Conservation (phyloP, 2,888 invertebrate genomes). For the Dascillus cervinus region DNA sequence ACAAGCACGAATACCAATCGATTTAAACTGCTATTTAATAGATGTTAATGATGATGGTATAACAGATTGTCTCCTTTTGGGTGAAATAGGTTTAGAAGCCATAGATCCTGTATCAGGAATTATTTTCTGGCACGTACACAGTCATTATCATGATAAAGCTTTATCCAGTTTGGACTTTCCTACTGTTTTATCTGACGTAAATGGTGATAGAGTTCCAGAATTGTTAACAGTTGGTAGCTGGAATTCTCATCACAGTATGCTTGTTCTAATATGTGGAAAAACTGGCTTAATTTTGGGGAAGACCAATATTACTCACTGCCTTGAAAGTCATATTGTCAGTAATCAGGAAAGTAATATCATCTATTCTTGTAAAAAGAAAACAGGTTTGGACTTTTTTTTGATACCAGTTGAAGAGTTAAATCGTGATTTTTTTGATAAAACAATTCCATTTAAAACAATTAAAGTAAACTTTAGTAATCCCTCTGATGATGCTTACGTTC, state of each 20-base stretch:
- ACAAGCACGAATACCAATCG: constrained; percentile 59
- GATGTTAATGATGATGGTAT: constrained; percentile 66
- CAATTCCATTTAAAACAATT: constrained; percentile 18
- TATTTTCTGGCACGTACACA: constrained; percentile 53
- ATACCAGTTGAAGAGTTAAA: constrained; percentile 20
- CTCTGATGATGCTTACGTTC: constrained; percentile 50
- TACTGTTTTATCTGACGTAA: constrained; percentile 61
- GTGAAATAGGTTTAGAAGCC: constrained; percentile 58
- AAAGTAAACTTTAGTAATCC: constrained; percentile 30
- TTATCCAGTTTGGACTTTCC: constrained; percentile 61
- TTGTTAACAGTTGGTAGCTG: constrained; percentile 50
- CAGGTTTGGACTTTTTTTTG: constrained; percentile 21
- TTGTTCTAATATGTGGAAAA: constrained; percentile 63
- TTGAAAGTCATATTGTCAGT: constrained; percentile 50
- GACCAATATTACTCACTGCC: constrained; percentile 51
- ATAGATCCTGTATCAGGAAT: constrained; percentile 56
- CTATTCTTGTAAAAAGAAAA: constrained; percentile 51
- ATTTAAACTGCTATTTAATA: constrained; percentile 65
- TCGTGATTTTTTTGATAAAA: constrained; percentile 14
- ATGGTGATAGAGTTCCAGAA: constrained; percentile 64
- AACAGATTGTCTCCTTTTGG: constrained; percentile 67
- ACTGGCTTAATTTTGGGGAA: constrained; percentile 60
- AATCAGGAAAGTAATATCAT: constrained; percentile 41
- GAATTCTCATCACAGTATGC: constrained; percentile 49
- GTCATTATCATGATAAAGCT: constrained; percentile 45